Evolutionary conservation across 2,113 vertebrate genomes (phyloP), one percentile per base, ranked within the genome.

Genomic region (Paradisaea rubra): DNA sequence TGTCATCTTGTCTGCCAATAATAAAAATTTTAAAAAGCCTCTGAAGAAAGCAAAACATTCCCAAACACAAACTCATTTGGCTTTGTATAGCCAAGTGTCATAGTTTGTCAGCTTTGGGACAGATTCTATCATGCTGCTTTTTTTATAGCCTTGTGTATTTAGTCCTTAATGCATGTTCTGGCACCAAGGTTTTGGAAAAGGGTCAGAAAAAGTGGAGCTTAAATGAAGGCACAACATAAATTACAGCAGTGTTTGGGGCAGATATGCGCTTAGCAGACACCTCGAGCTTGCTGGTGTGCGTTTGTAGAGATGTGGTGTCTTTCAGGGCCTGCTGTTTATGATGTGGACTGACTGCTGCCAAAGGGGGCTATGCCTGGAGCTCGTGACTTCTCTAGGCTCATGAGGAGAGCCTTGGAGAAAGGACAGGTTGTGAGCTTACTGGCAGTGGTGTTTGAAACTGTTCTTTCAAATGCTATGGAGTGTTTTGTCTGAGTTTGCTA

Each of bases 261-360:
- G 66, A 18, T 1, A 0, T 31, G 27, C 9, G 1, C 24, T 80
- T n/a, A 77, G 49, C 10, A 39, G 71, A 10, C 16, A 60, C 39
- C 30, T 53, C 50, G 73, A 66, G 22, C 73, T 66, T 74, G 28
- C 47, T 78, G 39, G 4, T 69, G 3, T 68, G 2, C 42, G 37
- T 69, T 20, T 86, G 50, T 53, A 22, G 50, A 18, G 60, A 61
- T 65, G 31, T 53, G 25, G 2, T 78, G 52, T 53, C 42, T 70
- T 31, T 66, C 39, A 25, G 23, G 25, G 28, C 18, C 15, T 23
- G 0, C 14, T 0, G 1, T 56, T 44, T 27, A 10, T 49, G 41
- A 2, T 53, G n/a, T 25, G 37, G 22, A 10, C 45, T 59, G 59
- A 7, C 54, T 66, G 47, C 31, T 61, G 17, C 52, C 35, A 5